A percentile compares a stretch with the other conserved stretches of the same genome.
Evolutionary conservation across 92 coral and sea anemone genomes (phyloP).

Genomic region (Zoanthus gigantus): DNA sequence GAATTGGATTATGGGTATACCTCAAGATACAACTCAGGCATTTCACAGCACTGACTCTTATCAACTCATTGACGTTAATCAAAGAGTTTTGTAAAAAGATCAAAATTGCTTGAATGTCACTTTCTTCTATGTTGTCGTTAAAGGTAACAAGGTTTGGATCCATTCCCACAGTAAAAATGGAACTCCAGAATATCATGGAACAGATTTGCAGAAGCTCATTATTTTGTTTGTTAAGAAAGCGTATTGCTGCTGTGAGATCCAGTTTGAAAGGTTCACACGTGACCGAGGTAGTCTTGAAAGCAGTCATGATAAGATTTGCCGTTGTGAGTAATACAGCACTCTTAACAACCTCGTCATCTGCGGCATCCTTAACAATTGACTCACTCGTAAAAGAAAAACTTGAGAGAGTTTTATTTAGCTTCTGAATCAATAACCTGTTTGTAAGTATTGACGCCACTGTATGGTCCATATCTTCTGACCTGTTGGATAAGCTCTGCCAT

Average conservation of each 20-base stretch:
- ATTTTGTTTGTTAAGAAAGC: constrained; percentile 2
- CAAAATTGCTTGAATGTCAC: constrained; percentile 59
- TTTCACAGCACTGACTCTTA: constrained; percentile 74
- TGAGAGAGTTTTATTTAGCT: constrained; percentile 8
- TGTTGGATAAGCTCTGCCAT: constrained; percentile 45
- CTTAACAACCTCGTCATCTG: not conserved
- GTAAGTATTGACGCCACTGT: constrained; percentile 70
- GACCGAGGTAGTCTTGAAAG: not conserved
- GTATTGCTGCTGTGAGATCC: not conserved
- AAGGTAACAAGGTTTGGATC: constrained; percentile 16
- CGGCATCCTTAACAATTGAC: not conserved
- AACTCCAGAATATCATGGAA: constrained; percentile 23
- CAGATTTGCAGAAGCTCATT: not conserved
- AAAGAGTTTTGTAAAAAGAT: constrained; percentile 86
- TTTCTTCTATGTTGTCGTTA: constrained; percentile 1
- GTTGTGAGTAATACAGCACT: constrained; percentile 9
- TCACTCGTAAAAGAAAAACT: not conserved
- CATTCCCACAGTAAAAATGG: constrained; percentile 1
- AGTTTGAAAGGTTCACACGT: constrained; percentile 19
- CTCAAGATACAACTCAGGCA: constrained; percentile 73
- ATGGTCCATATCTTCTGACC: constrained; percentile 34
- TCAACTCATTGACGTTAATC: constrained; percentile 72
- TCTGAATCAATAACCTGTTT: constrained; percentile 63
- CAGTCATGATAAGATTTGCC: constrained; percentile 9
- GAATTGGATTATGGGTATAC: not conserved